A percentile compares a stretch with the other conserved stretches of the same genome.
Conservation (phyloP, 1,140 invertebrate genomes). For the Chironomus tepperi region DNA sequence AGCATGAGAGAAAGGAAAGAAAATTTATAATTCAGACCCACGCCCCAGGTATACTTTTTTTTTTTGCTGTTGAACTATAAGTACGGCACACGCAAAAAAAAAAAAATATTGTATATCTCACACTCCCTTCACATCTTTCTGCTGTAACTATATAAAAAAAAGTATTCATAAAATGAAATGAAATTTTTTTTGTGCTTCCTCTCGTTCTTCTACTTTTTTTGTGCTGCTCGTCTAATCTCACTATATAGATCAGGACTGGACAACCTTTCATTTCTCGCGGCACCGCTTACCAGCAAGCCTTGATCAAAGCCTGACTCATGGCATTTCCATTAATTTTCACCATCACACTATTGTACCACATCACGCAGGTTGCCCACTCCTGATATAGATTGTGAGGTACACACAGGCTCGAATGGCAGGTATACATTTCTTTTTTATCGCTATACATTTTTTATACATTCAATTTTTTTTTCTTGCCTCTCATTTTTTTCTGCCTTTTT, state of each 20-base stretch:
- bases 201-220: neutral
- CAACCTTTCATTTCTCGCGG: no score
- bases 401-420: neutral
- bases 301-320: no score
- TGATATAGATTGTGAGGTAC: neutral
- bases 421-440: neutral
- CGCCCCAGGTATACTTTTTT: conserved; percentile 1
- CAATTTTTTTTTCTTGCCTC: neutral
- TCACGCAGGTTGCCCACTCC: no score
- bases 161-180: neutral
- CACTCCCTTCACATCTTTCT: neutral
- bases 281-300: no score
- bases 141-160: neutral
- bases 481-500: neutral
- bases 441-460: neutral
- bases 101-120: neutral
- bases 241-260: no score
- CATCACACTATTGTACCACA: no score
- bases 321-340: no score
- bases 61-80: neutral
- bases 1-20: neutral
- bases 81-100: neutral
- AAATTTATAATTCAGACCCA: conserved; percentile 9
- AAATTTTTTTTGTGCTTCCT: neutral
- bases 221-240: neutral